These are phyloP conservation scores for Noctilio leporinus DNA, from an alignment of 2,113 vertebrate genomes.

Conservation along the genomic window DNA sequence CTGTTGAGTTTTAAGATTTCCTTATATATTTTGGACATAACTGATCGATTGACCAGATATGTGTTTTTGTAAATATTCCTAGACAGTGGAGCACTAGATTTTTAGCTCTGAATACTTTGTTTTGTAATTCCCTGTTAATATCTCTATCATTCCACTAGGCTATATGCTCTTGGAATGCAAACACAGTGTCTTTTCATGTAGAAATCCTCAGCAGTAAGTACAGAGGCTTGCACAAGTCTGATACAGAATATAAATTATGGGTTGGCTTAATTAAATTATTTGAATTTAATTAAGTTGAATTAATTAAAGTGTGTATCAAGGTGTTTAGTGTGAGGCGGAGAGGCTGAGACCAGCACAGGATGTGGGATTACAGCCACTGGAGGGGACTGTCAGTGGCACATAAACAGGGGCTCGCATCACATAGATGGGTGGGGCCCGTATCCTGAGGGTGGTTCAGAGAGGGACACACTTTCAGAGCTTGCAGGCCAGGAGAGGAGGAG, in stretches of 20 bases:
- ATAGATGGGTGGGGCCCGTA: constrained; percentile 41
- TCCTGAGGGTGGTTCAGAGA: neutral
- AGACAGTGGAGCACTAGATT: neutral
- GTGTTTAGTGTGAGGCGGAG: neutral
- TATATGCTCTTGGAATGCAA: neutral
- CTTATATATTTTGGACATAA: neutral
- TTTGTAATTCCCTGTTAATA: neutral
- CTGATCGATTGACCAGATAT: neutral
- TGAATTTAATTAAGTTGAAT: too few species aligned
- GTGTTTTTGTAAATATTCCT: neutral
- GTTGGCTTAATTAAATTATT: too few species aligned
- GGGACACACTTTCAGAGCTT: neutral
- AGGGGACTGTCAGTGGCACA: neutral
- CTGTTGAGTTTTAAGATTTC: too few species aligned
- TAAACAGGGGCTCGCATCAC: constrained; percentile 28
- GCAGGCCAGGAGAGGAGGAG: neutral
- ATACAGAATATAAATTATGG: neutral
- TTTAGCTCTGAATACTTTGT: neutral
- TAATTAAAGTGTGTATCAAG: neutral
- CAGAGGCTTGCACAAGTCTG: neutral
- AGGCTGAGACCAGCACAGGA: neutral
- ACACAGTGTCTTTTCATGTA: neutral
- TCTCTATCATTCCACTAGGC: neutral
- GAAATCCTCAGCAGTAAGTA: neutral
- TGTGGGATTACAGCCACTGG: neutral